These are phyloP conservation scores for Drosophila atripex DNA, from an alignment of 2,888 invertebrate genomes.

Conservation along the genomic window DNA sequence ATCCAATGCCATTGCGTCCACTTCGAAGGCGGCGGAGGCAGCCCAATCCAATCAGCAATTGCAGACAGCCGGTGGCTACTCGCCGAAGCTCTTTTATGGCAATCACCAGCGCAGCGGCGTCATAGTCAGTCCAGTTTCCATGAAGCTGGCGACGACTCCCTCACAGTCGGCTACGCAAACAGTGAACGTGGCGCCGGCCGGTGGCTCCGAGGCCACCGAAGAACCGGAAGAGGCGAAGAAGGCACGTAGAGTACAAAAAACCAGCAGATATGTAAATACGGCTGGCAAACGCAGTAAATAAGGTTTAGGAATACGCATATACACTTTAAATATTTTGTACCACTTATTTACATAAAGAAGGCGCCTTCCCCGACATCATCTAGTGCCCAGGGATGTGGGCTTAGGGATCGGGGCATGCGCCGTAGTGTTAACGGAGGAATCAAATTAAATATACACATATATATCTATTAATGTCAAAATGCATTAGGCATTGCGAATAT, in stretches of 20 bases:
- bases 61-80: conserved; percentile 48
- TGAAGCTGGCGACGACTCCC: conserved; percentile 46
- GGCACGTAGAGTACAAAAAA: conserved; percentile 84
- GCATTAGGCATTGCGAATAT: conserved; percentile 68
- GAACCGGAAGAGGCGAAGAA: conserved; percentile 81
- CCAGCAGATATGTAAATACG: conserved; percentile 83
- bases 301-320: conserved; percentile 61
- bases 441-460: conserved; percentile 64
- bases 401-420: conserved; percentile 31
- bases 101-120: conserved; percentile 76
- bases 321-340: conserved; percentile 65
- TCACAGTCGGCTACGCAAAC: neutral
- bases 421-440: conserved; percentile 68
- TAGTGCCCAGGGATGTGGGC: conserved; percentile 4
- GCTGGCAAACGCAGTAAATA: conserved; percentile 84
- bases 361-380: conserved; percentile 10
- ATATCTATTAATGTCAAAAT: conserved; percentile 44
- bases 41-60: conserved; percentile 10
- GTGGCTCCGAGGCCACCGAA: conserved; percentile 31
- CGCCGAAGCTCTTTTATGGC: conserved; percentile 76
- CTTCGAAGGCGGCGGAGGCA: conserved; percentile 49
- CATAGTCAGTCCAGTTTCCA: conserved; percentile 75
- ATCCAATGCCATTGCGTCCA: conserved; percentile 68
- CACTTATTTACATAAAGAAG: conserved; percentile 60
- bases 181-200: conserved; percentile 10